Conservation (phyloP, 2,888 invertebrate genomes). For the Nemoura dubitans region DNA sequence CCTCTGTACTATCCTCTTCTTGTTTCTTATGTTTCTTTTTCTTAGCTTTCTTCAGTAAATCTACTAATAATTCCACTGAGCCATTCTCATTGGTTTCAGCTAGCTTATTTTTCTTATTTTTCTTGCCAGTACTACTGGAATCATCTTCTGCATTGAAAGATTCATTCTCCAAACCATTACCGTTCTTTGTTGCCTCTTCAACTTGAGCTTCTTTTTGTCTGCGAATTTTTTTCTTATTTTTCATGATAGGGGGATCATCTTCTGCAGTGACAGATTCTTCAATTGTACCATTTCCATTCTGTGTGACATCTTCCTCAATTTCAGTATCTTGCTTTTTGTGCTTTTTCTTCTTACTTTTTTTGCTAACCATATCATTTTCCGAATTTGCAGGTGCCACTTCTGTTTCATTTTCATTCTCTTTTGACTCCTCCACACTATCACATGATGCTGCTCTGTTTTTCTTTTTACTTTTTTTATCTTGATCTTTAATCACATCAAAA, state of each 20-base stretch:
- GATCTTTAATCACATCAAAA: no score
- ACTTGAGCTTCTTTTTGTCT: conserved; percentile 57
- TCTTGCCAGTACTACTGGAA: no score
- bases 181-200: conserved; percentile 1
- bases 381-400: conserved; percentile 53
- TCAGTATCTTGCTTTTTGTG: conserved; percentile 45
- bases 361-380: conserved; percentile 47
- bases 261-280: conserved; percentile 58
- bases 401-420: conserved; percentile 49
- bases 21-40: conserved; percentile 35
- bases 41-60: conserved; percentile 45
- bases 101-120: not conserved
- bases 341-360: conserved; percentile 56
- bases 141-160: conserved; percentile 55
- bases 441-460: conserved; percentile 34
- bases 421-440: not conserved
- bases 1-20: not conserved
- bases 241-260: conserved; percentile 57
- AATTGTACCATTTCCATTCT: conserved; percentile 26
- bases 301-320: not conserved
- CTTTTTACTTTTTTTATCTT: conserved; percentile 56
- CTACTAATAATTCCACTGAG: conserved; percentile 44
- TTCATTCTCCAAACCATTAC: conserved; percentile 50
- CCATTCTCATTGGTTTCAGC: conserved; percentile 32
- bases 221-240: conserved; percentile 64